Conservation (phyloP, 2,113 vertebrate genomes). For the Crotophaga sulcirostris region DNA sequence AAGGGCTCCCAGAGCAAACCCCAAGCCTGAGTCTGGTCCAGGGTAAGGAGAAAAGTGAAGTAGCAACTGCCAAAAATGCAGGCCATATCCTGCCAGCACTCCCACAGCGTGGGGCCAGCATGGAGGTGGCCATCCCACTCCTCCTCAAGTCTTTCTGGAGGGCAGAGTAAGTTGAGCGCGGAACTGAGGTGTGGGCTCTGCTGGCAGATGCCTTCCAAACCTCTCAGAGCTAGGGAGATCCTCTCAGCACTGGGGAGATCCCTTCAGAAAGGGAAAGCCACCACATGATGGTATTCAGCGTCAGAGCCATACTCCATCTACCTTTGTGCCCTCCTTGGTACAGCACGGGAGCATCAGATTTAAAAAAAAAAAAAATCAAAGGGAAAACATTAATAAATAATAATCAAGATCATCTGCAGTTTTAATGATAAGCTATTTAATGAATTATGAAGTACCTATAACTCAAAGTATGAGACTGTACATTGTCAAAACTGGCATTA, state of each 20-base stretch:
- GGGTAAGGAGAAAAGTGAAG: neutral
- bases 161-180: neutral
- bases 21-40: neutral
- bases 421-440: conserved; percentile 74
- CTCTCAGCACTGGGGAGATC: neutral
- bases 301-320: neutral
- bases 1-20: neutral
- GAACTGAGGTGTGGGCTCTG: neutral
- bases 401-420: conserved; percentile 73
- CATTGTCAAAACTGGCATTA: conserved; percentile 77
- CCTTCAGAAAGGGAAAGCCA: neutral
- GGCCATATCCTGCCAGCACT: fast-evolving
- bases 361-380: conserved; percentile 26
- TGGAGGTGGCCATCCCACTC: neutral
- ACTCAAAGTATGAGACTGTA: conserved; percentile 70
- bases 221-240: neutral
- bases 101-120: fast-evolving
- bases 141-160: neutral
- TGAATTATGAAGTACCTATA: conserved; percentile 74
- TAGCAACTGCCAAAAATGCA: neutral
- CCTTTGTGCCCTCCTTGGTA: neutral
- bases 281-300: neutral
- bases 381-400: conserved; percentile 75
- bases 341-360: neutral
- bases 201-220: neutral